Percentiles rank a stretch among this genome's conserved stretches.
Conservation (phyloP, 1,140 invertebrate genomes). For the Trachymyrmex cornetzi region DNA sequence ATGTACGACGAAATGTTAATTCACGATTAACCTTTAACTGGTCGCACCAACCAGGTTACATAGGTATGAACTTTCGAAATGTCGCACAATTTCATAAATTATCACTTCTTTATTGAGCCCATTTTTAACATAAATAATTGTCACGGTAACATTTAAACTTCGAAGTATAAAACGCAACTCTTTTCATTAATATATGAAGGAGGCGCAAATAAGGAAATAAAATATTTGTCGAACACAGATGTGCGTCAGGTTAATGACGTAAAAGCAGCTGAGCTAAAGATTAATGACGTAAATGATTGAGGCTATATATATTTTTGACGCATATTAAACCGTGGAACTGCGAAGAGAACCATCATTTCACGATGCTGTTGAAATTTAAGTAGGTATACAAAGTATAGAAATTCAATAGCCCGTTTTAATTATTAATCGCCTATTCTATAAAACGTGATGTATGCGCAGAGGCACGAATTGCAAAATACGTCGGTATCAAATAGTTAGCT, state of each 20-base stretch:
- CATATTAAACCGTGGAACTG: not conserved
- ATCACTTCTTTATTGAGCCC: not conserved
- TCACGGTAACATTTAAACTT: not conserved
- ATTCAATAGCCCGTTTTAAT: not conserved
- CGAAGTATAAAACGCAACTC: not conserved
- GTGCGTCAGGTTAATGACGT: slow-evolving; percentile 6
- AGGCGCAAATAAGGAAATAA: not conserved
- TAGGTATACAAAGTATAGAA: not conserved
- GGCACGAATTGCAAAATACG: slow-evolving; percentile 11
- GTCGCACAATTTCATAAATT: not conserved
- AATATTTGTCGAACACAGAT: not conserved
- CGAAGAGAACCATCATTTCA: not conserved
- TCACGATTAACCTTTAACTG: slow-evolving; percentile 47
- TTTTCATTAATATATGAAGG: not conserved
- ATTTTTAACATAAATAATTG: not conserved
- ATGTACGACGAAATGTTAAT: slow-evolving; percentile 41
- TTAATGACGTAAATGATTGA: slow-evolving; percentile 25
- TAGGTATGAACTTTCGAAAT: not conserved
- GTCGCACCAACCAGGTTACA: not conserved
- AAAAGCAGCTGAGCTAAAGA: slow-evolving; percentile 12
- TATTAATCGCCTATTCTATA: not conserved
- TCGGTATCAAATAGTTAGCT: not conserved
- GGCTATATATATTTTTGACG: not conserved
- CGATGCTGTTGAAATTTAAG: not conserved
- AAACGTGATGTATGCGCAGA: not conserved